Evolutionary conservation across 2,113 vertebrate species (phyloP), one percentile per base, ranked within the genome.

Genomic region (Butastur rufipennis): DNA sequence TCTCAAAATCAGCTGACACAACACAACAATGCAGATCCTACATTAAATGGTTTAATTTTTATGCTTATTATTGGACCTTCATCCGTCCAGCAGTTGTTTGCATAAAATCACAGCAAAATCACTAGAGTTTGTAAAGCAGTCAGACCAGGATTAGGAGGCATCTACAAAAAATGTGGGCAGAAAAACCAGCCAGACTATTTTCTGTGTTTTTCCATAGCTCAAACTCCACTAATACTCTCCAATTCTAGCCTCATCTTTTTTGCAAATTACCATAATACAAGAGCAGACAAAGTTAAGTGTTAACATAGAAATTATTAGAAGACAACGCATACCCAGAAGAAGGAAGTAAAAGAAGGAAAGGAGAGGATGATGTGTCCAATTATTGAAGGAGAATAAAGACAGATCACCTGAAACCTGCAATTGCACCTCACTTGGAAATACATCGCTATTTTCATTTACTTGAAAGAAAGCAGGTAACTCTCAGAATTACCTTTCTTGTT

Each of bases 101-200:
- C 84, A 80, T 55, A 93, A 83, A 95, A 84, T 74, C 92, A 68
- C 52, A 56, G 66, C 27, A 73, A 88, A 96, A 94, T 61, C 66
- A 72, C 38, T 43, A 8, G 10, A 75, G 16, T 83, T 50, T 65
- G 52, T 59, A 75, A 88, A 81, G 74, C 65, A 75, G 74, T 72
- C 89, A 94, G 20, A 81, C 17, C 55, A 66, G 48, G 21, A 42
- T 31, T 36, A 78, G 31, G 38, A 95, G 29, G 13, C 20, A 78
- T 29, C 19, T 65, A 45, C 16, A 29, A 63, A 63, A 91, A n/a
- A n/a, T 8, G 11, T n/a, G 21, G 19, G 61, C 11, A 68, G 45
- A 71, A 88, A 62, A 81, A 61, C 2, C 0, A 58, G 19, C 3
- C 45, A 38, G 43, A 25, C 40, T 53, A 13, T n/a, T 81, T 88